Percentiles rank a stretch among this genome's conserved stretches.
These are phyloP conservation scores for Bombyx mori DNA, from an alignment of 1,140 invertebrate species.

Conservation along the genomic window ASM3026992v2 NC_085107.1:15471001-15471500, in stretches of 20 bases:
- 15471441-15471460: too few relatives aligned
- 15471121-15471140: slow-evolving; percentile 38
- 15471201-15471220: slow-evolving; percentile 35
- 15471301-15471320: slow-evolving; percentile 46
- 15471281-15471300: slow-evolving; percentile 33
- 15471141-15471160: slow-evolving; percentile 31
- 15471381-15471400: too few relatives aligned
- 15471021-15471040: slow-evolving; percentile 46
- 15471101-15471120: slow-evolving; percentile 35
- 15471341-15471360: background rate
- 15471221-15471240: slow-evolving; percentile 36
- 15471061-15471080: slow-evolving; percentile 32
- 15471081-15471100: slow-evolving; percentile 13
- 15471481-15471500: too few relatives aligned
- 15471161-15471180: slow-evolving; percentile 27
- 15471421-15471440: too few relatives aligned
- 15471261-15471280: slow-evolving; percentile 24
- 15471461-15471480: too few relatives aligned
- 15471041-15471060: slow-evolving; percentile 44
- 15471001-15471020: slow-evolving; percentile 44
- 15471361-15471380: too few relatives aligned
- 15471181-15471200: slow-evolving; percentile 28
- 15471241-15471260: slow-evolving; percentile 45
- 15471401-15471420: too few relatives aligned
- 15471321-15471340: slow-evolving; percentile 32